These are phyloP conservation scores for Drosophila gaucha DNA, from an alignment of 2,888 invertebrate species.

Conservation along the genomic window DNA sequence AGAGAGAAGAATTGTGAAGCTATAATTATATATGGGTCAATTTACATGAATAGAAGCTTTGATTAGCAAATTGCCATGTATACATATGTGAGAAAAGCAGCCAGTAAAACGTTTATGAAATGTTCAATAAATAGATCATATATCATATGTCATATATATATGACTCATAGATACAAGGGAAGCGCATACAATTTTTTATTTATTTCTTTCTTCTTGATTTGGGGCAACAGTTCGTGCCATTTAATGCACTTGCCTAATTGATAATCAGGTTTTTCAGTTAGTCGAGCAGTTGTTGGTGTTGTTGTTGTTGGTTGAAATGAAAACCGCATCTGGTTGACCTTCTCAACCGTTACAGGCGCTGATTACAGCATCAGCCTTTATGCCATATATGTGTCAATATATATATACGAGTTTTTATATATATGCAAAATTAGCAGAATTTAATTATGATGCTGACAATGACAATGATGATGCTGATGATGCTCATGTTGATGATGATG, in stretches of 20 bases:
- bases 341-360: constrained; percentile 70
- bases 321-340: constrained; percentile 74
- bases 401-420: constrained; percentile 12
- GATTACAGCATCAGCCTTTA: constrained; percentile 67
- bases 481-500: constrained; percentile 2
- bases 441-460: constrained; percentile 39
- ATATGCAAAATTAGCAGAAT: constrained; percentile 45
- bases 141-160: neutral
- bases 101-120: constrained; percentile 2
- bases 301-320: constrained; percentile 31
- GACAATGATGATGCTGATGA: constrained; percentile 24
- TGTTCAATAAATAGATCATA: too few relatives aligned
- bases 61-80: too few relatives aligned
- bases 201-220: constrained; percentile 3
- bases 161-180: neutral
- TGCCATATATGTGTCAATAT: constrained; percentile 53
- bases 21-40: neutral
- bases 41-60: too few relatives aligned
- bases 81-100: too few relatives aligned
- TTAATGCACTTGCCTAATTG: constrained; percentile 61
- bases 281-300: neutral
- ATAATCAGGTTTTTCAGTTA: constrained; percentile 48
- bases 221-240: constrained; percentile 32
- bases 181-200: neutral
- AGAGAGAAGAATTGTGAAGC: neutral